A percentile compares a stretch with the other conserved stretches of the same genome.
Evolutionary conservation across 2,113 vertebrate genomes (phyloP).

Genomic region (Oncorhynchus nerka): DNA sequence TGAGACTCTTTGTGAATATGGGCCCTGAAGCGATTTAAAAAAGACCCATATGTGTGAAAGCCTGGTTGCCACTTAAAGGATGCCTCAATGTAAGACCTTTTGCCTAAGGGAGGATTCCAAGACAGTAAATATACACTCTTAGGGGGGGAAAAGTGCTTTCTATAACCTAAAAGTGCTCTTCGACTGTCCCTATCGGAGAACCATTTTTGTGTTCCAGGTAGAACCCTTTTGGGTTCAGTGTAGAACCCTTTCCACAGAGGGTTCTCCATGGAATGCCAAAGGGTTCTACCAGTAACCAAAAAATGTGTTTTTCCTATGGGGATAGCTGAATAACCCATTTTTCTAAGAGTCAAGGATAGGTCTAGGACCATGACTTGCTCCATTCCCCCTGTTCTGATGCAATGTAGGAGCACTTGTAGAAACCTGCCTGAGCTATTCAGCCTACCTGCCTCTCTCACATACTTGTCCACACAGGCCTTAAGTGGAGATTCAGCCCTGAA

Average conservation of each 20-base stretch:
- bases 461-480: constrained; percentile 67
- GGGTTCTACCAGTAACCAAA: too few species aligned
- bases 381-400: constrained; percentile 28
- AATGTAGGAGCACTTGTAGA: constrained; percentile 54
- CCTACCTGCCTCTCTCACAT: constrained; percentile 21
- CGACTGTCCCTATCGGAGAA: too few species aligned
- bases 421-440: constrained; percentile 71
- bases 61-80: neutral
- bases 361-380: constrained; percentile 9
- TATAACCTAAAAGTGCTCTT: too few species aligned
- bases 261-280: too few species aligned
- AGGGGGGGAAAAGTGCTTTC: too few species aligned
- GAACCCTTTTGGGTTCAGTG: too few species aligned
- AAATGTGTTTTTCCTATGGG: neutral
- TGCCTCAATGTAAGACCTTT: constrained; percentile 4
- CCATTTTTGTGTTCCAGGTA: too few species aligned
- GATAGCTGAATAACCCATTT: too few species aligned
- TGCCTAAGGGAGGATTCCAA: constrained; percentile 1
- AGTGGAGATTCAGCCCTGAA: neutral
- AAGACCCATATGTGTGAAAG: neutral
- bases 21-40: too few species aligned
- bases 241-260: too few species aligned
- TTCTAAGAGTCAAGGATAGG: neutral
- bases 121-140: neutral
- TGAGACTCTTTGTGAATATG: too few species aligned